Conservation (phyloP, 2,113 vertebrate genomes). For the Platycercus adscitus region DNA sequence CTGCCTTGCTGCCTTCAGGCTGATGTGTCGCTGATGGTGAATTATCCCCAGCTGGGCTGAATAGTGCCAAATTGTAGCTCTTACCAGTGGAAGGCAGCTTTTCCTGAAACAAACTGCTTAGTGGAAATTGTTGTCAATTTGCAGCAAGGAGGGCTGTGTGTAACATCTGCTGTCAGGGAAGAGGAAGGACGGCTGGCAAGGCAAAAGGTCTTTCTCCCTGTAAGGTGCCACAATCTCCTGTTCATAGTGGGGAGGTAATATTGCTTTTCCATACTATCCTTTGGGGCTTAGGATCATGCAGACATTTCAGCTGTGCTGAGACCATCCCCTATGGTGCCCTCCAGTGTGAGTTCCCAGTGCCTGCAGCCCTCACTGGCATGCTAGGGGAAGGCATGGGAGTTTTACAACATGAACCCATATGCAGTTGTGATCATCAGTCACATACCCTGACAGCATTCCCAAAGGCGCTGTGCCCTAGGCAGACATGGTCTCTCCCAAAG, state of each 20-base stretch:
- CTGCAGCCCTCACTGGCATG: rapidly evolving
- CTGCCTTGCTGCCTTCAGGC: background rate
- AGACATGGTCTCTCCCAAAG: background rate
- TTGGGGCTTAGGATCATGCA: background rate
- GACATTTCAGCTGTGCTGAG: background rate
- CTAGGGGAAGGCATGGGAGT: rapidly evolving
- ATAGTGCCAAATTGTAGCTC: background rate
- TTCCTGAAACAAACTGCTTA: background rate
- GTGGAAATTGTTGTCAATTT: background rate
- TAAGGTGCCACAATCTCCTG: background rate
- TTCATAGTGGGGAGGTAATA: background rate
- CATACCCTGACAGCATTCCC: background rate
- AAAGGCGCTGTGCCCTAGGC: background rate
- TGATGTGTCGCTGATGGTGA: background rate
- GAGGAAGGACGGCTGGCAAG: background rate
- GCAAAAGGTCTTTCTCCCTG: background rate
- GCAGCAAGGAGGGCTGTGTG: background rate
- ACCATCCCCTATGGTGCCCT: background rate
- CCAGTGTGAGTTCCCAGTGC: rapidly evolving
- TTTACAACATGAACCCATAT: background rate
- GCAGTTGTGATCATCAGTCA: rapidly evolving
- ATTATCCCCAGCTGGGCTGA: background rate
- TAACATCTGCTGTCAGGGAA: background rate
- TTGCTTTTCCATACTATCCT: rapidly evolving
- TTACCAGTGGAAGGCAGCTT: background rate